Base-by-base conservation (phyloP, 1,140 invertebrate species). In the Philotrypesis tridentata region DNA sequence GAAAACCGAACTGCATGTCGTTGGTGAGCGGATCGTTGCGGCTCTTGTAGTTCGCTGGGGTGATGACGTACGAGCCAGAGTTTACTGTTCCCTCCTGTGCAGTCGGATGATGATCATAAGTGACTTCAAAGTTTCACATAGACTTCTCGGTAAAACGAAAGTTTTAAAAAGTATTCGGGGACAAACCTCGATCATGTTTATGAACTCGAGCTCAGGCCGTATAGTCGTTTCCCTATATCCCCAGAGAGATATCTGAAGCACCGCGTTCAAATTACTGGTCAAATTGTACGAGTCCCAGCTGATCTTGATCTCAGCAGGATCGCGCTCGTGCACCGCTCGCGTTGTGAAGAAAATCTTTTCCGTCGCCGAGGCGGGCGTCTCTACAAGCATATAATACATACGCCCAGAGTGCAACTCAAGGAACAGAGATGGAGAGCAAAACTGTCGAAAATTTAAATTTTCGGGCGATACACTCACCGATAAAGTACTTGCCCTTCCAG, bases 401-500 rank as follows among this genome's bases (percentile, higher is more conserved):
- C 65, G 6, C 25, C 40, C 9, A 25, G 5, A n/a, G 75, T 33
- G n/a, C 29, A 21, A 11, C 12, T 43, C 14, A 12, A 43, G 9
- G 17, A 43, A 0, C n/a, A 61, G 23, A 61, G n/a, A n/a, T n/a
- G n/a, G n/a, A 72, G 29, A 25, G n/a, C 33, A 21, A 29, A 63
- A 55, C 61, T 17, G n/a, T n/a, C n/a, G n/a, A n/a, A n/a, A n/a
- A n/a, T n/a, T n/a, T n/a, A n/a, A n/a, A n/a, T n/a, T n/a, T 72
- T 65, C 61, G 72, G 55, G 60, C 70, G 12, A n/a, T n/a, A n/a
- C 14, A 29, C 40, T 94, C 93, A 97, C 96, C 96, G 68, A 98
- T 95, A 89, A 97, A 98, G 90, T 95, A 98, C 93, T 95, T 96
- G 86, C 97, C 97, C 87, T 97, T 97, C 96, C 97, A 99, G 85